Conservation (phyloP, 2,888 invertebrate genomes). For the Ischnus inquisitorius region DNA sequence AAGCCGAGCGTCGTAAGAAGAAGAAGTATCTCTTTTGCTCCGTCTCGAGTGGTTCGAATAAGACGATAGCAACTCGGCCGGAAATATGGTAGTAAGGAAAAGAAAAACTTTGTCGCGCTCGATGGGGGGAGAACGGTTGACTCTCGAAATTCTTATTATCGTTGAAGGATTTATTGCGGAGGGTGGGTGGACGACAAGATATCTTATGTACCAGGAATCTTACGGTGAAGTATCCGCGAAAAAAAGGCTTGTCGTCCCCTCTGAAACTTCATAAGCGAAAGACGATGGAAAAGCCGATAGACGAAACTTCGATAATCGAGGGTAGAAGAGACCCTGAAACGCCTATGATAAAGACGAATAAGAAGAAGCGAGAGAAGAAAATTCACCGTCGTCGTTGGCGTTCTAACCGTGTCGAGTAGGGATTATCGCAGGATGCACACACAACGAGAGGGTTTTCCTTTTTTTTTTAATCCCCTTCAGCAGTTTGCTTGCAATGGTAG, state of each 20-base stretch:
- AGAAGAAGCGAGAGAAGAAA: constrained; percentile 44
- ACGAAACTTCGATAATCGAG: constrained; percentile 64
- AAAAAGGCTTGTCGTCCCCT: constrained; percentile 39
- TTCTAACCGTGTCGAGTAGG: constrained; percentile 59
- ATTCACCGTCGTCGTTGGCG: constrained; percentile 63
- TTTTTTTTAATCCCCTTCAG: constrained; percentile 20
- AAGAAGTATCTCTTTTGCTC: constrained; percentile 68
- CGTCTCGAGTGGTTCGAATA: constrained; percentile 58
- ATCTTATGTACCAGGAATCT: constrained; percentile 14
- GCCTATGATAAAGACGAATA: constrained; percentile 29
- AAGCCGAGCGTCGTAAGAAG: constrained; percentile 35
- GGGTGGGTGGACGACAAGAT: constrained; percentile 10
- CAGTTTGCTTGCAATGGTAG: constrained; percentile 55
- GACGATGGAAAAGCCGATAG: constrained; percentile 37
- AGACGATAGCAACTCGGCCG: constrained; percentile 13
- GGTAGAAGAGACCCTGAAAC: constrained; percentile 19
- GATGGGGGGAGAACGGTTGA: constrained; percentile 40
- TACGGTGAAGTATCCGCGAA: constrained; percentile 50
- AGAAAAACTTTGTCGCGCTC: constrained; percentile 44
- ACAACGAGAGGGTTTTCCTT: constrained; percentile 41
- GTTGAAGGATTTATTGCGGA: constrained; percentile 20
- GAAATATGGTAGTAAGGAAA: constrained; percentile 9
- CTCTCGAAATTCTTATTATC: constrained; percentile 21
- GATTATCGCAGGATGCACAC: constrained; percentile 74
- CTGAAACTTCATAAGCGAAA: constrained; percentile 47